A percentile compares a stretch with the other conserved stretches of the same genome.
Evolutionary conservation across 2,888 invertebrate species (phyloP).

Genomic region (Pollenia griseotomentosa): DNA sequence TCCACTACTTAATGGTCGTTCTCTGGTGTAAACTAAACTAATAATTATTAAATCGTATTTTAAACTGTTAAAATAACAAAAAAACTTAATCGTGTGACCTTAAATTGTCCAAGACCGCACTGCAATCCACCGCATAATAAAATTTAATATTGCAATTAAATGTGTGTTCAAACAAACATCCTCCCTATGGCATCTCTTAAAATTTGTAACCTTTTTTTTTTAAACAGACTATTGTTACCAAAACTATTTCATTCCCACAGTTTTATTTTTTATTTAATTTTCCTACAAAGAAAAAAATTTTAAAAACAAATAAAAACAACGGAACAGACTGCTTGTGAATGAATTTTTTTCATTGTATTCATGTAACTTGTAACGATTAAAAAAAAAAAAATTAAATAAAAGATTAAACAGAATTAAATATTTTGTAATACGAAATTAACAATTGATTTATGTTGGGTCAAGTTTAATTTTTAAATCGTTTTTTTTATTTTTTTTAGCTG

Average conservation of each 20-base stretch:
- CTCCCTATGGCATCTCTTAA: neutral
- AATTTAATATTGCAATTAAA: constrained; percentile 9
- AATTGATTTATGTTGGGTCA: constrained; percentile 70
- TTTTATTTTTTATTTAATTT: constrained; percentile 60
- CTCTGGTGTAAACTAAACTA: neutral
- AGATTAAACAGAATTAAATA: constrained; percentile 49
- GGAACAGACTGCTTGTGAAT: constrained; percentile 12
- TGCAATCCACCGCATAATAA: constrained; percentile 37
- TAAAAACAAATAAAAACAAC: neutral
- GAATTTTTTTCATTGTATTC: constrained; percentile 17
- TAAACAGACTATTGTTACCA: constrained; percentile 44
- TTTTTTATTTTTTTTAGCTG: constrained; percentile 1
- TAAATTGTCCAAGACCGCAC: constrained; percentile 50
- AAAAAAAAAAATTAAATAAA: constrained; percentile 15
- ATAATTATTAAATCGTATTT: neutral
- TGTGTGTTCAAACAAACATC: constrained; percentile 9
- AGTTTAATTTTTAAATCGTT: constrained; percentile 57
- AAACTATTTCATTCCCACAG: constrained; percentile 64
- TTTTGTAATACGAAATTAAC: constrained; percentile 59
- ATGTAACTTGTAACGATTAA: constrained; percentile 29
- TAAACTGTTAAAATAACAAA: neutral
- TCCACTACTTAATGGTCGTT: too few species aligned
- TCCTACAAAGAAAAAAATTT: constrained; percentile 18
- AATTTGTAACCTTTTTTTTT: neutral
- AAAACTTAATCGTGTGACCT: constrained; percentile 48